Conservation (phyloP, 2,797 vertebrate genomes). For the Cetoscarus ocellatus region DNA sequence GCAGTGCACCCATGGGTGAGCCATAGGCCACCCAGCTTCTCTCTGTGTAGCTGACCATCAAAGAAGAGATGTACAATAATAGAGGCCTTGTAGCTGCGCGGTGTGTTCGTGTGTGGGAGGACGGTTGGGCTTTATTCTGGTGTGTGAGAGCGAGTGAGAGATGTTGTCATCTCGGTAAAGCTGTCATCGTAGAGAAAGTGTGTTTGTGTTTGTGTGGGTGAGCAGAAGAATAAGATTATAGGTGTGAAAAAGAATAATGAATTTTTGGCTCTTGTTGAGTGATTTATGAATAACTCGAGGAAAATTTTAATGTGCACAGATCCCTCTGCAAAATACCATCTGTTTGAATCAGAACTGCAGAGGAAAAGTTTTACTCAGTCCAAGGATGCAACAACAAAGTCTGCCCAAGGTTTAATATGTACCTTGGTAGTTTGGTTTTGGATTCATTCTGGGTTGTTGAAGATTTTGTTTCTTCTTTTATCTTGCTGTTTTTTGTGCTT, state of each 20-base stretch:
- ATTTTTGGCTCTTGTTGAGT: neutral
- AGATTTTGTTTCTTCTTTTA: too few species aligned
- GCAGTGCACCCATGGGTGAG: conserved; percentile 45
- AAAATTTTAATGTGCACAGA: neutral
- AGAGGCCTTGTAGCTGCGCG: conserved; percentile 9
- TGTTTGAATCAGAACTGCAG: too few species aligned
- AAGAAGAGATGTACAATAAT: conserved; percentile 28
- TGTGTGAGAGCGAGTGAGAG: neutral
- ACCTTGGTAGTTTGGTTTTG: too few species aligned
- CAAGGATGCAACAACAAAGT: too few species aligned
- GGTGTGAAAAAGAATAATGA: conserved; percentile 15
- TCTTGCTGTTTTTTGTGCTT: too few species aligned
- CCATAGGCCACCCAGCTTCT: neutral
- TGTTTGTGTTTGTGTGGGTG: conserved; percentile 15
- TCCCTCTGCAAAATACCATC: neutral
- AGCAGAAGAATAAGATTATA: conserved; percentile 34
- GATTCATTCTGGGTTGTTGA: too few species aligned
- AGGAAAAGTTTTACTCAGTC: too few species aligned
- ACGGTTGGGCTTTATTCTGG: conserved; percentile 5
- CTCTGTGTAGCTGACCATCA: conserved; percentile 42
- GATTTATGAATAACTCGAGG: conserved; percentile 22
- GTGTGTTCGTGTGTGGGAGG: conserved; percentile 17
- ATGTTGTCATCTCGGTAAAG: conserved; percentile 28
- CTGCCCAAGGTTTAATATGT: too few species aligned
- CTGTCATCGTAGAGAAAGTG: conserved; percentile 25